Base-by-base conservation (phyloP, 2,113 vertebrate species). In the Proteles cristata region DNA sequence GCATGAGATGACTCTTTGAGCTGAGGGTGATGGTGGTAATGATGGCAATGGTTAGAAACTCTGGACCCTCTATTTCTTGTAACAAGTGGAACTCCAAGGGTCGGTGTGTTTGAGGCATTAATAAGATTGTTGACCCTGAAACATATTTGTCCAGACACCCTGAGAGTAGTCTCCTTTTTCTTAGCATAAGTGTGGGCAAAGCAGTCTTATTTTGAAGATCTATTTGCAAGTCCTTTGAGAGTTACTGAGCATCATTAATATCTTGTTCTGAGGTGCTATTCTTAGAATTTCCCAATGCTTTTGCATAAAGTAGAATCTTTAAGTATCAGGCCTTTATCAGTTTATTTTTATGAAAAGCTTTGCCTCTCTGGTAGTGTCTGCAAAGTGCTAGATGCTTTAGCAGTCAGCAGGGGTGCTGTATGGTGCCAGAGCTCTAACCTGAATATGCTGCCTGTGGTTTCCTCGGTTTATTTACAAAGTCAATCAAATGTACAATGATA, bases 381-480 rank as follows among this genome's bases (percentile, higher is more conserved):
- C 45, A 28, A 89, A 88, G 69, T 71, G 9, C 35, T 93, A 31
- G 43, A 53, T 90, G 53, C 85, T 71, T 88, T 91, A 88, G 69
- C 35, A 90, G 55, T 92, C 68, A 79, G 55, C 33, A 61, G 79
- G 48, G 61, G 80, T 39, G 28, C 77, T 71, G 26, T n/a, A 26
- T 58, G 35, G 31, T 90, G 69, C 50, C 74, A 95, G 92, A 96
- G 45, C 28, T 92, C 68, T 55, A 93, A 84, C 55, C 50, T 92
- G 43, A 74, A 80, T 83, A 45, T 45, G 11, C 55, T 76, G 87
- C 48, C 66, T 89, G 61, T 50, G 43, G 80, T 96, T 96, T 74
- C 63, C 90, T 90, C 85, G 45, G 19, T 94, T 96, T 85, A 83
- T 96, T 95, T 95, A 92, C 80, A 66, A 94, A 92, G 25, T 93